Evolutionary conservation across 2,113 vertebrate species (phyloP).

Genomic region (Galeopterus variegatus): DNA sequence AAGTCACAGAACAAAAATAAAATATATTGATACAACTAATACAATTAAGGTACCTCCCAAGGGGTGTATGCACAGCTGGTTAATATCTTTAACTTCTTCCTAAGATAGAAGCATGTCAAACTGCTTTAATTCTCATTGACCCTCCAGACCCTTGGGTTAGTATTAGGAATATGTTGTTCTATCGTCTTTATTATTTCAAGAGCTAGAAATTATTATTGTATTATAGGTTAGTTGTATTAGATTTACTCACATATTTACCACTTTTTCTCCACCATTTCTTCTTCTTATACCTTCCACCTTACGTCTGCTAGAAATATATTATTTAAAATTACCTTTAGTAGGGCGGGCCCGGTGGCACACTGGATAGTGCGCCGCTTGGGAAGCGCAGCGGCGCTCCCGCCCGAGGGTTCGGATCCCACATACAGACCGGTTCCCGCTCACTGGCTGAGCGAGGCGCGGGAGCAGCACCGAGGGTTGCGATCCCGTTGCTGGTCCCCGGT

Average conservation of each 20-base stretch:
- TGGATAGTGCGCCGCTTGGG: too few species aligned
- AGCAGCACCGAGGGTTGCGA: too few species aligned
- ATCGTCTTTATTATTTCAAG: not conserved
- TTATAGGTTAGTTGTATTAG: not conserved
- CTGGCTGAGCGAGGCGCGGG: too few species aligned
- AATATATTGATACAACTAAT: not conserved
- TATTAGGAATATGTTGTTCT: not conserved
- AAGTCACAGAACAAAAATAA: not conserved
- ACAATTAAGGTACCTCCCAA: not conserved
- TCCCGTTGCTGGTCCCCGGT: too few species aligned
- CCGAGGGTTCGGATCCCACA: too few species aligned
- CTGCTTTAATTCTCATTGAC: not conserved
- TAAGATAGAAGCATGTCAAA: not conserved
- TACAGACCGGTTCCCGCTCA: too few species aligned
- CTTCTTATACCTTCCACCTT: not conserved
- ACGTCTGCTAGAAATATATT: not conserved
- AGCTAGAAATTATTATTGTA: not conserved
- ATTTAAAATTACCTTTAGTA: not conserved
- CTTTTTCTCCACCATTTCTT: not conserved
- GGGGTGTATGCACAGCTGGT: not conserved
- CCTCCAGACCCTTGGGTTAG: not conserved
- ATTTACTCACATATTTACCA: not conserved
- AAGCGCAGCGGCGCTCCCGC: too few species aligned
- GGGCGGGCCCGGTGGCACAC: too few species aligned
- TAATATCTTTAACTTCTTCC: not conserved